phyloP scores from a whole-genome alignment of 53 echinoderm and acorn worm species.

The Echinometra lucunter region DNA sequence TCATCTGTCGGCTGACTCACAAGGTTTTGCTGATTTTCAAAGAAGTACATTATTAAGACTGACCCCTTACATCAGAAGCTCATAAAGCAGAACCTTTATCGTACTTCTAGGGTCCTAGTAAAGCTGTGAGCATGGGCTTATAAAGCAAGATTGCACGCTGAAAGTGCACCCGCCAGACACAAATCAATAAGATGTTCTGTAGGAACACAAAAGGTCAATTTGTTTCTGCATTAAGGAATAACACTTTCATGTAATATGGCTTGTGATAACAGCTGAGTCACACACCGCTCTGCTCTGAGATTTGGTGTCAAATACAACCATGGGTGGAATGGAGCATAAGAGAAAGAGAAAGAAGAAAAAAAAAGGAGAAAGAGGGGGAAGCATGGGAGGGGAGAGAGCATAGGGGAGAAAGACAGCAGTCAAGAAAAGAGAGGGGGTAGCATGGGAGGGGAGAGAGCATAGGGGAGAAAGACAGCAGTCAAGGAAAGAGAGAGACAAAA shows the following conservation, averaged over 20 bases:
- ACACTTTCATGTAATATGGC: conserved; percentile 59
- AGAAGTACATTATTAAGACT: neutral
- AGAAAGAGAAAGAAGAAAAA: neutral
- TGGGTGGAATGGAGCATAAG: neutral
- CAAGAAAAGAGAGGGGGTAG: neutral
- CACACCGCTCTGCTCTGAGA: conserved; percentile 22
- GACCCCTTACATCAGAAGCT: neutral
- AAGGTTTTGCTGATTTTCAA: neutral
- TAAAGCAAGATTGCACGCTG: neutral
- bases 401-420: neutral
- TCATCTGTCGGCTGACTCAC: neutral
- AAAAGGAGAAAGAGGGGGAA: neutral
- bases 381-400: neutral
- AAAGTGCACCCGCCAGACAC: conserved; percentile 56
- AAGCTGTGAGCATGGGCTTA: neutral
- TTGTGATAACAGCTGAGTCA: conserved; percentile 52
- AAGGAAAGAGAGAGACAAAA: neutral
- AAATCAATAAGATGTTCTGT: conserved; percentile 51
- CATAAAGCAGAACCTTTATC: neutral
- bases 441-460: neutral
- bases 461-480: no score
- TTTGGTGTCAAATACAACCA: conserved; percentile 30
- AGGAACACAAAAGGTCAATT: conserved; percentile 57
- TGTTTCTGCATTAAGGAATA: conserved; percentile 55
- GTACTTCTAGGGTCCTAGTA: neutral